Evolutionary conservation across 2,113 vertebrate genomes (phyloP), one percentile per base, ranked within the genome.

Genomic region (Sapajus apella): DNA sequence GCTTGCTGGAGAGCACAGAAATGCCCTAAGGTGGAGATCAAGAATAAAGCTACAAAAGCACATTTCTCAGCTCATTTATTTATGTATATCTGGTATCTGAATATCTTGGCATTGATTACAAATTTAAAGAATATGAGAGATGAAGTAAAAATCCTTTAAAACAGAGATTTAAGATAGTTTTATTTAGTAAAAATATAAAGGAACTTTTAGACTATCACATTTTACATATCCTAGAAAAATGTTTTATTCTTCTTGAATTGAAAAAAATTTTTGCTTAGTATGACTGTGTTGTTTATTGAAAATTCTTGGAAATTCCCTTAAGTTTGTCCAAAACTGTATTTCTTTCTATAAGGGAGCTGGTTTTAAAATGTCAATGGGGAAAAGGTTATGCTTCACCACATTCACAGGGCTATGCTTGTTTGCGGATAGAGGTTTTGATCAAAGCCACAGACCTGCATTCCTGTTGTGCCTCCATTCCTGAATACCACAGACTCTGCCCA

Each of bases 221-320:
- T 93, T 50, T 80, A 66, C 50, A 95, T 94, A 75, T 89, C 87
- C 64, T 92, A 93, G 76, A 85, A 84, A 95, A 94, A 75, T 8
- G 0, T 40, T 85, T 87, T 40, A 23, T 83, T 47, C 20, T 35
- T 80, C 35, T 27, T 85, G 84, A 13, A 55, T 32, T 89, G 35
- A 80, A 93, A 89, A 86, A 25, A 73, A 27, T 5, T 23, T 83
- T 61, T 47, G 27, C 32, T 52, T 81, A 20, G 37, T 25, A 10
- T 64, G 47, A 73, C 32, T 70, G 68, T 88, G 20, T 45, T 86
- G 75, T 91, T 89, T 43, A 86, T 16, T 92, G 16, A 32, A 90
- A 23, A 68, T 9, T 75, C 37, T 81, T 88, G 37, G 43, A 56
- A 96, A 91, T 11, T 43, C 47, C 23, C 30, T 94, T 58, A 27